Base-by-base conservation (phyloP, 2,888 invertebrate species). In the Arctia plantaginis region DNA sequence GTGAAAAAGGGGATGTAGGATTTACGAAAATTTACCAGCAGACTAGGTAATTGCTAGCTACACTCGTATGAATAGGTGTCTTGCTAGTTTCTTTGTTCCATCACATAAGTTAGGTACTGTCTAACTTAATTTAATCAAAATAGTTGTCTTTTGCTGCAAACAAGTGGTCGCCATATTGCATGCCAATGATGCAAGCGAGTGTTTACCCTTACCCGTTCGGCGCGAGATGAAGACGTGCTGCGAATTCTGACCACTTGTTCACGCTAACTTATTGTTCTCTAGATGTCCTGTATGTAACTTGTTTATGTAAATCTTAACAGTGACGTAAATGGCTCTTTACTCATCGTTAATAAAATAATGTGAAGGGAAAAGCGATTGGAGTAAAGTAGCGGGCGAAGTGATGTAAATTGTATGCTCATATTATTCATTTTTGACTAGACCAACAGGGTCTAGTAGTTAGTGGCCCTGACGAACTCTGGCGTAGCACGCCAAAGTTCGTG, bases 171-270 rank as follows among this genome's bases (percentile, higher is more conserved):
- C 64, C 47, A 44, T 51, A 81, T 78, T 72, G 74, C 80, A 76
- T 80, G 81, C 84, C 85, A 85, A 68, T 65, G 59, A 86, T 86
- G 81, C 83, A 73, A 83, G 79, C 80, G 82, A 82, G 84, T 82
- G 80, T 82, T 76, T 76, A 82, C 82, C 81, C 81, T 79, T 77
- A 82, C n/a, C 66, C 76, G 80, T 84, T 84, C 83, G 85, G 27
- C 33, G 39, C 55, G 67, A 89, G 86, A 89, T 90, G 89, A 88
- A 90, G 89, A 85, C 85, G 92, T 92, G 92, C 85, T 51, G 78
- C 51, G 89, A 88, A 87, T 90, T 74, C 80, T 76, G 82, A 77
- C 75, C 80, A 69, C 78, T 86, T 81, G 85, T 86, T 87, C 87
- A 83, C 84, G 86, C 84, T 83, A 86, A 87, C 82, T 87, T 88